Percentiles rank a stretch among this genome's conserved stretches.
These are phyloP conservation scores for Pogonocherus hispidulus DNA, from an alignment of 2,888 invertebrate species.

Conservation along the genomic window DNA sequence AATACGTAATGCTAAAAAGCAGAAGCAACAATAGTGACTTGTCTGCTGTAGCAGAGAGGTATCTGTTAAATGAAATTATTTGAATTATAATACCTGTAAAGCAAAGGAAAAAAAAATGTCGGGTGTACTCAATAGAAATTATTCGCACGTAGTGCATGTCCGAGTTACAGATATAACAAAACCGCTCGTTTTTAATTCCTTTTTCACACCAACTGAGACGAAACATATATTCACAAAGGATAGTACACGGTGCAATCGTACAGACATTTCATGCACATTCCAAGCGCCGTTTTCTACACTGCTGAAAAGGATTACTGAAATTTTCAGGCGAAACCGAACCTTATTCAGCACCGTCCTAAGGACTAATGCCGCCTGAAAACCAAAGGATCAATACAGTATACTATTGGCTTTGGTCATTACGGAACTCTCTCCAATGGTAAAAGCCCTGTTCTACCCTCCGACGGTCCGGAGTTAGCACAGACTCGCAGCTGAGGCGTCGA, in stretches of 20 bases:
- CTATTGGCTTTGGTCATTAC: conserved; percentile 59
- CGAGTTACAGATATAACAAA: conserved; percentile 16
- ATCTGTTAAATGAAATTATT: background rate
- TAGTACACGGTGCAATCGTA: conserved; percentile 39
- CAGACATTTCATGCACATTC: conserved; percentile 31
- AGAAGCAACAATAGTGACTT: background rate
- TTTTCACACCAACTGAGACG: conserved; percentile 27
- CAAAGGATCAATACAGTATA: conserved; percentile 52
- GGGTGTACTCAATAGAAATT: conserved; percentile 1
- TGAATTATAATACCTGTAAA: background rate
- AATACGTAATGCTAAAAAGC: too few species aligned
- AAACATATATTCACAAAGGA: conserved; percentile 35
- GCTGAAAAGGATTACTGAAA: conserved; percentile 35
- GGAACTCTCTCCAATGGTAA: conserved; percentile 49
- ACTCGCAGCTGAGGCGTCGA: conserved; percentile 19
- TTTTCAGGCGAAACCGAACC: conserved; percentile 30
- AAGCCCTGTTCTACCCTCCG: conserved; percentile 24
- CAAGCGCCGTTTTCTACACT: conserved; percentile 31
- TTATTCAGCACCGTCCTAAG: conserved; percentile 18
- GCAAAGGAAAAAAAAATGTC: background rate
- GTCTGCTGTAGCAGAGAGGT: too few species aligned
- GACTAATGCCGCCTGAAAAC: conserved; percentile 17
- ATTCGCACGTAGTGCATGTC: conserved; percentile 3
- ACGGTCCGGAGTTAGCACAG: conserved; percentile 30
- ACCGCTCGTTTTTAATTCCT: conserved; percentile 8